Evolutionary conservation across 2,888 invertebrate genomes (phyloP), one percentile per base, ranked within the genome.

Genomic region (Lutraria lutraria): DNA sequence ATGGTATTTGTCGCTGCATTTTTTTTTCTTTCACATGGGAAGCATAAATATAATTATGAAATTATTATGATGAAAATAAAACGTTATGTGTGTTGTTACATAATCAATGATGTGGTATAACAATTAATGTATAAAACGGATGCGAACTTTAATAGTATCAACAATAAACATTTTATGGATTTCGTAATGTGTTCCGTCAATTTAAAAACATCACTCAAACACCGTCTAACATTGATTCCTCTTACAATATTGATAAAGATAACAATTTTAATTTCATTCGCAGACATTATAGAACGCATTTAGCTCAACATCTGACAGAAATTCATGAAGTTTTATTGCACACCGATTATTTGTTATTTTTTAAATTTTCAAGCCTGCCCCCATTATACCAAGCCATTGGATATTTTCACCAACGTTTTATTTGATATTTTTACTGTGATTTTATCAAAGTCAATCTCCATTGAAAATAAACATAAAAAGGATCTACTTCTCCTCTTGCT

Each of bases 381-480:
- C 15, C 76, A 34, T 76, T 76, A 31, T 76, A 76, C 16, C 3
- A 3, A 76, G 15, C 34, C 34, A 34, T 0, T 15, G 29, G 21
- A 19, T 34, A 13, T 15, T 76, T 6, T 31, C 16, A 31, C 16
- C 25, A 29, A 12, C 29, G 76, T 25, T 76, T 31, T 12, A 34
- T 76, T 76, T 76, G 31, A 76, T 76, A 76, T 76, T 76, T 72
- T 34, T 31, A 76, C 31, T 6, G 16, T 13, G 31, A 31, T 76
- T 76, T 76, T 76, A 76, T 76, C 76, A 13, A 0, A 13, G 6
- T 13, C 13, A 31, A 76, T 76, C 76, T 76, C 31, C 34, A 16
- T 76, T 76, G 34, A 76, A 31, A 76, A 76, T 31, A 76, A 76
- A 76, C 34, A 76, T 76, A 34, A 76, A 76, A 76, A 76, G 76